Evolutionary conservation across 35 echinoderm and acorn worm genomes (phyloP).

Genomic region (Nesometra sesokonis): DNA sequence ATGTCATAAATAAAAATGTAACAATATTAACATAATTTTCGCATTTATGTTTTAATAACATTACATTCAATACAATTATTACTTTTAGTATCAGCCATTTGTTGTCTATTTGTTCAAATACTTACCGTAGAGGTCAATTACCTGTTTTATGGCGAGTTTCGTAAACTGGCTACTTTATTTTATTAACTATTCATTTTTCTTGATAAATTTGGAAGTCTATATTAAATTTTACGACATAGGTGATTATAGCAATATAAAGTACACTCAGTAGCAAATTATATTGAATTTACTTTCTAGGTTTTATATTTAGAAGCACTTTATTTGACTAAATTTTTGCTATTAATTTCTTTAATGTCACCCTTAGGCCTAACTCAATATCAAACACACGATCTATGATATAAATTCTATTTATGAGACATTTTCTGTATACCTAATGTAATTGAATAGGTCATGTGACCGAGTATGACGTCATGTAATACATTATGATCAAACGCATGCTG

Average conservation of each 20-base stretch:
- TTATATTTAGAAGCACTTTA: not conserved
- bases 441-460: not conserved
- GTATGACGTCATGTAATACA: not conserved
- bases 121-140: not conserved
- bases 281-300: not conserved
- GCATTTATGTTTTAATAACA: no score
- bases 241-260: not conserved
- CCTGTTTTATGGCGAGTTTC: not conserved
- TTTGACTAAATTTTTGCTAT: not conserved
- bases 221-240: not conserved
- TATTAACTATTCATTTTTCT: not conserved
- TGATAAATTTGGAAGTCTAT: not conserved
- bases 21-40: no score
- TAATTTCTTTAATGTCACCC: not conserved
- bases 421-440: not conserved
- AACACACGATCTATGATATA: not conserved
- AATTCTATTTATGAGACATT: not conserved
- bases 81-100: no score
- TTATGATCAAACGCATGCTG: no score
- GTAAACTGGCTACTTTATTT: not conserved
- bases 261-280: not conserved
- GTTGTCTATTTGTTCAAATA: no score
- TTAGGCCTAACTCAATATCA: not conserved
- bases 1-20: no score
- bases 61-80: no score